Conservation (phyloP, 2,888 invertebrate genomes). For the Phalangium opilio region DNA sequence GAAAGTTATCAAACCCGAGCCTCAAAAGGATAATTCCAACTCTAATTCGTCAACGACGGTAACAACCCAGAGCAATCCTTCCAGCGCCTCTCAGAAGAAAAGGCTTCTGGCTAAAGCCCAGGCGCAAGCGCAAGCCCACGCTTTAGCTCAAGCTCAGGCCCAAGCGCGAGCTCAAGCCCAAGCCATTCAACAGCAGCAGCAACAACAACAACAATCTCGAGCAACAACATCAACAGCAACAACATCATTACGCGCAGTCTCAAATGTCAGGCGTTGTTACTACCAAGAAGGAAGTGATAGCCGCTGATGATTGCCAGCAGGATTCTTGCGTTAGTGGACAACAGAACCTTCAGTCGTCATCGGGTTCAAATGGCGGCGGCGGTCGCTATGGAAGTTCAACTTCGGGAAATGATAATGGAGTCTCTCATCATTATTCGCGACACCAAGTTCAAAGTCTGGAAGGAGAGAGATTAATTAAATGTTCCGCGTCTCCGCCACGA, state of each 20-base stretch:
- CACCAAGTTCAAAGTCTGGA: conserved; percentile 19
- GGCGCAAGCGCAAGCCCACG: conserved; percentile 37
- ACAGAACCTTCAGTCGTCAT: no score
- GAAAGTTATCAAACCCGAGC: conserved; percentile 22
- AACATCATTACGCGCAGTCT: conserved; percentile 5
- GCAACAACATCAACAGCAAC: conserved; percentile 2
- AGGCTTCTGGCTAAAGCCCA: conserved; percentile 73
- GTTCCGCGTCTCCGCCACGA: conserved; percentile 17
- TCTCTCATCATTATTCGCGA: neutral
- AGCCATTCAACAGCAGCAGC: neutral
- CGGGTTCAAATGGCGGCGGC: neutral
- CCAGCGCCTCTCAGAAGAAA: conserved; percentile 51
- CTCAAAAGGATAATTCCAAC: conserved; percentile 18
- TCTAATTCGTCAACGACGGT: neutral
- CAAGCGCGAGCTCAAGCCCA: no score
- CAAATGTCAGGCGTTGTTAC: neutral
- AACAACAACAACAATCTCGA: conserved; percentile 5
- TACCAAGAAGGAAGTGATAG: neutral
- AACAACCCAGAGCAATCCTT: conserved; percentile 20
- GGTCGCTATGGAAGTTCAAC: conserved; percentile 6
- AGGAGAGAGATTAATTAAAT: conserved; percentile 20
- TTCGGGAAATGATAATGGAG: neutral
- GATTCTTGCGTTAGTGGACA: neutral
- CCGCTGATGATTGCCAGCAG: neutral
- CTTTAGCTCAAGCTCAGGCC: neutral